phyloP scores from a whole-genome alignment of 2,113 vertebrate species.

The Peromyscus maniculatus region DNA sequence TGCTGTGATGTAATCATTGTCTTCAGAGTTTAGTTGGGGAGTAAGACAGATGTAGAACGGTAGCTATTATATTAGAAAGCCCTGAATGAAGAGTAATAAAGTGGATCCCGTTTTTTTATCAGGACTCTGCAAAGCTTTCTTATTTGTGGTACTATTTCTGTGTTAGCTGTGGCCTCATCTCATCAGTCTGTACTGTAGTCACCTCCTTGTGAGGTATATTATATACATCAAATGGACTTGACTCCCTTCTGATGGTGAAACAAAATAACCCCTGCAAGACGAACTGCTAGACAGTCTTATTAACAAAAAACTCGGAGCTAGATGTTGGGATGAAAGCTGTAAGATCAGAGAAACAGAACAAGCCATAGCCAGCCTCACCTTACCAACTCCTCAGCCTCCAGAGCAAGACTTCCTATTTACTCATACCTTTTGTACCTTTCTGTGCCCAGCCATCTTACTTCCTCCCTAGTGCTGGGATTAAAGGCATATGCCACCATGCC shows the following conservation, averaged over 20 bases:
- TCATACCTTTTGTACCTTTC: no score
- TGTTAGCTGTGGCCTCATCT: background rate
- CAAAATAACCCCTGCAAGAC: background rate
- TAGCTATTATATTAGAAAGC: background rate
- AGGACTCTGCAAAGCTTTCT: background rate
- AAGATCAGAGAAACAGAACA: no score
- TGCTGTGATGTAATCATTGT: background rate
- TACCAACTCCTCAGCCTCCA: no score
- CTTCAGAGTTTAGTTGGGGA: background rate
- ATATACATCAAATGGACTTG: background rate
- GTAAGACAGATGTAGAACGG: background rate
- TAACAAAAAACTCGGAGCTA: no score
- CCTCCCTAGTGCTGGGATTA: no score
- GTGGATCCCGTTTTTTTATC: background rate
- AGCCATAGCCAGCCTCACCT: no score
- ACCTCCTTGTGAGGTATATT: background rate
- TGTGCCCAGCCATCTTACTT: no score
- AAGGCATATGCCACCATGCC: no score
- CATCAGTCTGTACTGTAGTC: background rate
- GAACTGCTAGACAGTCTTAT: no score
- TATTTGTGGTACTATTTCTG: background rate
- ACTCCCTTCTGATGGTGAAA: background rate
- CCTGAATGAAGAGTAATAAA: background rate
- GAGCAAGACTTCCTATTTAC: no score
- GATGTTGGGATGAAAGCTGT: no score